Evolutionary conservation across 2,888 invertebrate species (phyloP), one percentile per base, ranked within the genome.

Genomic region (Eustalomyia histrio): DNA sequence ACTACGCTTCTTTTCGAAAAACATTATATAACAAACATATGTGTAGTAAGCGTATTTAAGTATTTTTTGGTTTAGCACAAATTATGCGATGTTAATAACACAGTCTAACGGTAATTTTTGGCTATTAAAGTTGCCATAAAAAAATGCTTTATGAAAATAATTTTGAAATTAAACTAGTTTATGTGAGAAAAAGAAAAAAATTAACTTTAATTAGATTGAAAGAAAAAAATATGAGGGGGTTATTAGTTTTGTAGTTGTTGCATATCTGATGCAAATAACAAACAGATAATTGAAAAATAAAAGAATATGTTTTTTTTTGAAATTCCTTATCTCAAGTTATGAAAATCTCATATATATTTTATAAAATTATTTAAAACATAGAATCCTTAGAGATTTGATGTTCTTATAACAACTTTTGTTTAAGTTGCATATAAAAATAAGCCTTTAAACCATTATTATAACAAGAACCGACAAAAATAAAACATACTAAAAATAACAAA

Each of bases 91-190:
- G 57, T 50, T 65, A 50, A 35, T 47, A 35, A 18, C 50, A 64
- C 55, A 35, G 50, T 35, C 47, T 65, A 73, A 73, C 73, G 33
- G 73, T 65, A 73, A 33, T 50, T 50, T 73, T 73, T 65, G 35
- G 57, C 64, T n/a, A 61, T 39, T 52, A 71, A 52, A 35, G 17
- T 18, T 3, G 14, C 10, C 39, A 57, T n/a, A 47, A 73, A 5
- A 64, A 50, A 57, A 24, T n/a, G 61, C n/a, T 17, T 71, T 50
- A 14, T 39, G 35, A 35, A 57, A 50, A 64, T 58, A 47, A 73
- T 65, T 58, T 55, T 47, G 47, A 73, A 57, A 21, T 57, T 21
- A 50, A 64, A 50, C 55, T 57, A 16, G 64, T 64, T 64, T 50
- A 14, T 64, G 21, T 58, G 73, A 50, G 57, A 57, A 63, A 9